Conservation (phyloP, 2,113 vertebrate genomes). For the Entelurus aequoreus region DNA sequence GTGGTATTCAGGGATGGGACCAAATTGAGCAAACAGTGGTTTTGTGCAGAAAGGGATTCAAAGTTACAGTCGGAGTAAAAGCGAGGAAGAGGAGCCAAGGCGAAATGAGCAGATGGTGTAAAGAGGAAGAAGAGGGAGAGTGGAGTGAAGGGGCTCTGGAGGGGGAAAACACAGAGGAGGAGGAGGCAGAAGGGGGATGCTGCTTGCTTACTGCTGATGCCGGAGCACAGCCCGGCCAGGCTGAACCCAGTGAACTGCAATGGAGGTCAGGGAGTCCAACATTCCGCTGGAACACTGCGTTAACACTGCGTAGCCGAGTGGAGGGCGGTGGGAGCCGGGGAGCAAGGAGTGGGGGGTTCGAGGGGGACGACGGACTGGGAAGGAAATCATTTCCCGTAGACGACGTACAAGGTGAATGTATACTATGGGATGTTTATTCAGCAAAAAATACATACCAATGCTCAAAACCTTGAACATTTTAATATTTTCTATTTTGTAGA, state of each 20-base stretch:
- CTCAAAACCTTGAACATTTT: too few species aligned
- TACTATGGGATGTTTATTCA: too few species aligned
- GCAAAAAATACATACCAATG: too few species aligned
- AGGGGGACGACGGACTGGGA: conserved; percentile 65
- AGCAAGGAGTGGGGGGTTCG: conserved; percentile 39
- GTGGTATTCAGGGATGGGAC: background rate
- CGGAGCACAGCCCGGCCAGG: conserved; percentile 73
- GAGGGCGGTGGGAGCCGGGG: conserved; percentile 10
- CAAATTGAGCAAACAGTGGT: background rate
- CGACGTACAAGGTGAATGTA: background rate
- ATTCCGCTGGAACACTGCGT: conserved; percentile 79
- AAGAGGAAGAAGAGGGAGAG: conserved; percentile 27
- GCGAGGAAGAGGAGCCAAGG: conserved; percentile 2
- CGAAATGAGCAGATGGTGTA: conserved; percentile 22
- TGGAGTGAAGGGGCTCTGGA: conserved; percentile 34
- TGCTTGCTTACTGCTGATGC: conserved; percentile 42
- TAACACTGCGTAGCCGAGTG: conserved; percentile 71
- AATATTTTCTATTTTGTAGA: too few species aligned
- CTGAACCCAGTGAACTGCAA: conserved; percentile 78
- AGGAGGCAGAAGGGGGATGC: conserved; percentile 12
- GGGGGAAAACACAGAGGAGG: conserved; percentile 12
- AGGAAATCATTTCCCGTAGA: conserved; percentile 68
- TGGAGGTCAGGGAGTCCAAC: conserved; percentile 78
- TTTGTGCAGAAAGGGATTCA: conserved; percentile 15
- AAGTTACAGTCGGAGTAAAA: conserved; percentile 9